Evolutionary conservation across 2,888 invertebrate genomes (phyloP), one percentile per base, ranked within the genome.

Genomic region (Agonopterix arenella): DNA sequence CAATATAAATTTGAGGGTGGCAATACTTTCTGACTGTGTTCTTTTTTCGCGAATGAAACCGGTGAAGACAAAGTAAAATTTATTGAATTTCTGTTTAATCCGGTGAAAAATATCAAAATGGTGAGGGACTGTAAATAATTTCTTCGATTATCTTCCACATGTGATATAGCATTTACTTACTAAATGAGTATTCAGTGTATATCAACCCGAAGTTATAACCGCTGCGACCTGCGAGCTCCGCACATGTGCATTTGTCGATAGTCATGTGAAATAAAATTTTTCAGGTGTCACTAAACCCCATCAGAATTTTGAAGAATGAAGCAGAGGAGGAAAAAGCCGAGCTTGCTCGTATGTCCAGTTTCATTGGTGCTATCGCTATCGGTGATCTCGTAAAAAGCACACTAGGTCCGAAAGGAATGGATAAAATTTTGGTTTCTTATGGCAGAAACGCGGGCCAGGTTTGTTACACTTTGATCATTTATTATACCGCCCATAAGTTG

Each of bases 341-440:
- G 85, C 95, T 96, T 70, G 99, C 99, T 68, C 95, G 99, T 52
- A 90, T 99, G 89, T 99, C 99, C 53, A 97, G 97, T 66, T 99
- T 99, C 78, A 96, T 99, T 59, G 99, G 99, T 48, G 99, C 99
- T 13, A 99, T 99, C 67, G 98, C 99, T 10, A 97, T 99, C 70
- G 99, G 99, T 36, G 99, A 99, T 84, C 90, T 99, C 61, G 96
- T 99, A 0, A 99, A 98, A 81, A 98, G 97, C 63, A 99, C 99
- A 4, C 90, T 99, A 36, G 99, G 99, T 4, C 99, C 99, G 0
- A 99, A 99, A 88, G 99, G 99, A 71, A 99, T 99, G 99, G 97
- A 97, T 72, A 97, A 97, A 89, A 96, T 97, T 56, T 85, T 97
- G 18, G 94, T 97, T 11, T 92, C 96, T 1, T 90, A 91, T 61